Base-by-base conservation (phyloP, 2,797 vertebrate species). In the Parotocinclus haroldoi region DNA sequence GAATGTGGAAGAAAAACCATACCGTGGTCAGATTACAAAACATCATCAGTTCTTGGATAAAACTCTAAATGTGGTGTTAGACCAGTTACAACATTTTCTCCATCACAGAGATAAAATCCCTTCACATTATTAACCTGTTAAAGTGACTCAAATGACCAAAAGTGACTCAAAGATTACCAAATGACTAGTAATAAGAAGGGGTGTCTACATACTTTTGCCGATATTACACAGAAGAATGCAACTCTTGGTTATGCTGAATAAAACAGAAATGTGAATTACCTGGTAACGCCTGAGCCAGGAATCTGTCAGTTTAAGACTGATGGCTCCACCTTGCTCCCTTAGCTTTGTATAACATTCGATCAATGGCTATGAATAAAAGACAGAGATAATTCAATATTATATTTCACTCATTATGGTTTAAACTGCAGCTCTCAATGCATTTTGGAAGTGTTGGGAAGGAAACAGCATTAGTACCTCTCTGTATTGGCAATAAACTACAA, bases 201-300 rank as follows among this genome's bases (percentile, higher is more conserved):
- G 37, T 40, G 54, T 56, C 54, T 36, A 56, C 17, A 58, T 12
- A 58, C n/a, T 56, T 56, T 16, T 39, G n/a, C n/a, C 11, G 13
- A 56, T 1, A 16, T 38, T 37, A 7, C 10, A 42, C 8, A 42
- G 40, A 9, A 42, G 40, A 42, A 42, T 42, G 12, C n/a, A 54
- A 57, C 1, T n/a, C 0, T 58, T 10, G 5, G 10, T 49, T 36
- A 46, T 14, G 3, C 9, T 37, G 1, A 5, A n/a, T 5, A 37
- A 17, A 40, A 38, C 10, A 0, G 27, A 45, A 44, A 17, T 2
- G 1, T 8, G 4, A 38, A 61, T 58, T 85, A 99, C 97, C 96
- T 99, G 96, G 73, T 99, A 99, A 83, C 92, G 94, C 68, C 97
- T 83, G 39, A 99, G 91, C 97, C 97, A 99, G 18, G 94, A 95